These are phyloP conservation scores for Phenganax marumi DNA, from an alignment of 92 coral and sea anemone species.

Conservation along the genomic window DNA sequence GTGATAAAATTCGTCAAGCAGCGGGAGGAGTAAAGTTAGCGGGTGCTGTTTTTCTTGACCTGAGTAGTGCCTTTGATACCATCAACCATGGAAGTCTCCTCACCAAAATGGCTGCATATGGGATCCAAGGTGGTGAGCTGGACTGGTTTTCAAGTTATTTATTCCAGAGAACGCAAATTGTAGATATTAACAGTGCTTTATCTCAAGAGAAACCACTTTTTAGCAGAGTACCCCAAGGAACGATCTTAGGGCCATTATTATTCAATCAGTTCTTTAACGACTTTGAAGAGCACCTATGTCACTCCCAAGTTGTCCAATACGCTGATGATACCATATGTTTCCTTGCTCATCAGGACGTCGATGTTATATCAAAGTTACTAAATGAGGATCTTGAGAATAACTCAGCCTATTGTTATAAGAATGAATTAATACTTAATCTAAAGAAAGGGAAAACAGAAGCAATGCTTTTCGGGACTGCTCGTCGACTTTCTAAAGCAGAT, in stretches of 20 bases:
- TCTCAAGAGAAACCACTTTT: not conserved
- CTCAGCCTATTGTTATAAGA: not conserved
- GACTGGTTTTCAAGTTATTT: constrained; percentile 14
- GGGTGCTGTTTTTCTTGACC: no score
- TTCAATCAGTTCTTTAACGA: constrained; percentile 46
- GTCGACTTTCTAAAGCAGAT: constrained; percentile 2
- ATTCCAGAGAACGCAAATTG: constrained; percentile 22
- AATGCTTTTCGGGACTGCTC: constrained; percentile 19
- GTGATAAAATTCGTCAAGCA: not conserved
- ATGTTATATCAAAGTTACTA: not conserved
- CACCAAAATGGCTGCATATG: constrained; percentile 10
- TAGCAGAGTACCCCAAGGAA: constrained; percentile 36
- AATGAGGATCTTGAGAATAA: constrained; percentile 2
- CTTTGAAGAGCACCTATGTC: constrained; percentile 41
- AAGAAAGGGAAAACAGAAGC: constrained; percentile 24
- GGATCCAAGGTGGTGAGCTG: not conserved
- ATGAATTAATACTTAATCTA: constrained; percentile 23
- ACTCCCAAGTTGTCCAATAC: constrained; percentile 41
- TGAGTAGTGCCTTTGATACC: constrained; percentile 4
- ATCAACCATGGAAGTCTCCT: not conserved
- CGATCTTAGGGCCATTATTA: constrained; percentile 45
- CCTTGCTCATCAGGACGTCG: constrained; percentile 2
- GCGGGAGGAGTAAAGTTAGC: not conserved
- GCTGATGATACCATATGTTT: constrained; percentile 51
- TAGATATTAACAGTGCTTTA: constrained; percentile 16